Percentiles rank a stretch among this genome's conserved stretches.
phyloP scores from a whole-genome alignment of 2,113 vertebrate species.

The Rana temporaria region DNA sequence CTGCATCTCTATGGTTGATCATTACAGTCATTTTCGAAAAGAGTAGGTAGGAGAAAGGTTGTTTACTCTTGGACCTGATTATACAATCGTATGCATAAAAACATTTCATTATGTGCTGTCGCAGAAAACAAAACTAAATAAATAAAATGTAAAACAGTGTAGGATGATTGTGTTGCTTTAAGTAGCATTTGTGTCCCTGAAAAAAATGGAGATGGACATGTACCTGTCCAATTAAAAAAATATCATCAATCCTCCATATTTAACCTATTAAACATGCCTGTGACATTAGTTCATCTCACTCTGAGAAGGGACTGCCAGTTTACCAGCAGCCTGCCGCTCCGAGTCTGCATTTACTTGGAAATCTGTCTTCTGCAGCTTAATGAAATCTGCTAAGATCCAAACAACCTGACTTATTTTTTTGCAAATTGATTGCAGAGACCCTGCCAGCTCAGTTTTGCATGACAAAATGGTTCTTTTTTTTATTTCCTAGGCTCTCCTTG shows the following conservation, averaged over 20 bases:
- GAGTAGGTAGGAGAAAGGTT: too few species aligned
- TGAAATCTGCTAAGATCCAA: constrained; percentile 52
- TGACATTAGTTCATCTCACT: constrained; percentile 17
- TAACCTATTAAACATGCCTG: constrained; percentile 7
- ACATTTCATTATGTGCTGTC: too few species aligned
- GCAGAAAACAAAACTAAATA: too few species aligned
- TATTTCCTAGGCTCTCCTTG: neutral
- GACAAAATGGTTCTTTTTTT: constrained; percentile 28
- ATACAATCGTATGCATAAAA: too few species aligned
- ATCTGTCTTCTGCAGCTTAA: constrained; percentile 41
- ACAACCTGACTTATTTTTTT: constrained; percentile 53
- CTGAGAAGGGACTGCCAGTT: constrained; percentile 19
- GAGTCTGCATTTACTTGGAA: constrained; percentile 17
- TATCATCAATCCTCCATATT: neutral
- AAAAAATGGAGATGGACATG: constrained; percentile 2
- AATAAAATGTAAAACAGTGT: too few species aligned
- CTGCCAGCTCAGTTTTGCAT: constrained; percentile 49
- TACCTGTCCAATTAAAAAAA: constrained; percentile 28
- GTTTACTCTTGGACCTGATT: too few species aligned
- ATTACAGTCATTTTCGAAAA: too few species aligned
- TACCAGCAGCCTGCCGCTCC: constrained; percentile 4
- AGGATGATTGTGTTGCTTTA: neutral
- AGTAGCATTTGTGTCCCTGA: neutral
- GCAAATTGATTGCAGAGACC: constrained; percentile 45
- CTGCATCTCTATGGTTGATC: too few species aligned